Conservation (phyloP, 2,888 invertebrate species). For the Cataglyphis albicans region DNA sequence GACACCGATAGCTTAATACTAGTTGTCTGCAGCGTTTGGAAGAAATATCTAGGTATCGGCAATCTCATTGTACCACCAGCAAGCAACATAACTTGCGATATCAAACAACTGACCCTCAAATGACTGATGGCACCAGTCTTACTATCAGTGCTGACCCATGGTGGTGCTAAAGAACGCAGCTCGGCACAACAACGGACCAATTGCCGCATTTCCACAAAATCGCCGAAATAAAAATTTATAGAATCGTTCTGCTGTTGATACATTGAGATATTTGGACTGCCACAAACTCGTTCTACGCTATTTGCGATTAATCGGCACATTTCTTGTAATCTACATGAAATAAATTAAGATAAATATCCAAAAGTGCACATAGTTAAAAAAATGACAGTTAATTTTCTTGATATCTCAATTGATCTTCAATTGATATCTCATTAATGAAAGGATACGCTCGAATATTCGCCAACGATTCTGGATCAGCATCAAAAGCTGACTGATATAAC, state of each 20-base stretch:
- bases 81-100: conserved; percentile 87
- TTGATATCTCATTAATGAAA: conserved; percentile 62
- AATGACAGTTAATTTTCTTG: background rate
- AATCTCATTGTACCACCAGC: conserved; percentile 86
- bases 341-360: conserved; percentile 55
- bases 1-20: conserved; percentile 93
- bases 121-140: conserved; percentile 84
- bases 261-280: conserved; percentile 76
- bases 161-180: conserved; percentile 83
- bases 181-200: conserved; percentile 82
- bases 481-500: conserved; percentile 94
- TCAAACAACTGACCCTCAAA: conserved; percentile 87
- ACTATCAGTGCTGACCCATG: conserved; percentile 82
- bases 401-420: background rate
- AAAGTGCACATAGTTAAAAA: background rate
- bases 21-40: conserved; percentile 94
- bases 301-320: conserved; percentile 92
- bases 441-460: conserved; percentile 88
- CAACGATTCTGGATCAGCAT: conserved; percentile 93
- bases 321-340: conserved; percentile 90
- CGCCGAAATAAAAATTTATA: conserved; percentile 80
- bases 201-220: conserved; percentile 83
- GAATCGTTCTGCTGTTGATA: conserved; percentile 74
- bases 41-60: conserved; percentile 92
- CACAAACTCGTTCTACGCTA: conserved; percentile 91